Conservation (phyloP, 2,113 vertebrate species). For the Microtus pennsylvanicus region DNA sequence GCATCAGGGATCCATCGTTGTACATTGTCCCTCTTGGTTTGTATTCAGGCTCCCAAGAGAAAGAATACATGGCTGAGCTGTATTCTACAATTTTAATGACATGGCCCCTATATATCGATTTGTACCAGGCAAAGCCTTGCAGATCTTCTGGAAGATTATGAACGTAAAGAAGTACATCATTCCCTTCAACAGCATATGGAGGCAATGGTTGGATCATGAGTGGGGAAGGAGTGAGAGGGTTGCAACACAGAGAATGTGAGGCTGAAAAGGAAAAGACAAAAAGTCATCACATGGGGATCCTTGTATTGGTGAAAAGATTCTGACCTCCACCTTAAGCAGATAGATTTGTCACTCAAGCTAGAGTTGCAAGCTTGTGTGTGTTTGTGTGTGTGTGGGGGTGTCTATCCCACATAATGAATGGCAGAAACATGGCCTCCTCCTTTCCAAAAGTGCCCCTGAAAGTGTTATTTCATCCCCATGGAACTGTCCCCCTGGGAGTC, state of each 20-base stretch:
- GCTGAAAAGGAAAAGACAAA: not conserved
- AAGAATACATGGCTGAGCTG: too few relatives aligned
- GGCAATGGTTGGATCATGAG: not conserved
- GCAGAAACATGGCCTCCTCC: not conserved
- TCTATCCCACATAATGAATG: not conserved
- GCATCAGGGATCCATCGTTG: too few relatives aligned
- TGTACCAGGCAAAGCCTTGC: not conserved
- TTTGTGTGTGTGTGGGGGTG: not conserved
- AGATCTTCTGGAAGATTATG: not conserved
- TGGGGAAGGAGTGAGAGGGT: not conserved
- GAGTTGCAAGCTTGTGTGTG: not conserved
- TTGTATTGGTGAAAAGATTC: not conserved
- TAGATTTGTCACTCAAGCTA: not conserved
- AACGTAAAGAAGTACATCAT: not conserved
- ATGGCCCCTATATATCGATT: too few relatives aligned
- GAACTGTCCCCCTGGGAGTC: not conserved
- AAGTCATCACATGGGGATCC: not conserved
- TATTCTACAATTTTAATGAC: too few relatives aligned
- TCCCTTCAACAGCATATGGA: not conserved
- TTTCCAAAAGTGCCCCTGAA: not conserved
- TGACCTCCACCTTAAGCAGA: not conserved
- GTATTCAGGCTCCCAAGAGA: too few relatives aligned
- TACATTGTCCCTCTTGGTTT: too few relatives aligned
- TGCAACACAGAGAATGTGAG: not conserved
- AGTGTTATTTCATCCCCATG: not conserved